Base-by-base conservation (phyloP, 1,140 invertebrate species). In the Diprion similis region DNA sequence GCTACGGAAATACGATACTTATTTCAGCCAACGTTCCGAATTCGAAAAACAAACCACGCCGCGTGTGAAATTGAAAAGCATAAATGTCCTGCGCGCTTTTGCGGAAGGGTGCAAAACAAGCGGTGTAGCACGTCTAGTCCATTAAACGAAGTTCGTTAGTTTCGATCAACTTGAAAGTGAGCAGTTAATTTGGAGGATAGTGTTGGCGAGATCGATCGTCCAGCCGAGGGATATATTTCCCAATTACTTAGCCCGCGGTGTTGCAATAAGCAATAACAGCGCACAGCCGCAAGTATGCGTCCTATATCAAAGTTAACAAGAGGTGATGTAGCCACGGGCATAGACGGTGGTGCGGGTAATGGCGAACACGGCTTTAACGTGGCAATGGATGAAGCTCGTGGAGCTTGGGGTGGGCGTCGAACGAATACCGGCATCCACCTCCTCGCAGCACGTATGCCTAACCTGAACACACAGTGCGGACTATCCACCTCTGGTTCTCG, bases 281-380 rank as follows among this genome's bases (percentile, higher is more conserved):
- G 68, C 72, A 59, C 10, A 18, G 72, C 70, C 68, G 51, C 66
- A 68, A 45, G 24, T 75, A 64, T 45, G 46, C 71, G 65, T 17
- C 73, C 71, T 80, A 75, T 73, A 82, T 80, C 75, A 78, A 46
- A 73, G 47, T 68, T 69, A 78, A 80, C 78, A 77, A 79, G 78
- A 79, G 59, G 67, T 66, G 47, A 67, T 18, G 51, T 59, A 59
- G 51, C 51, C 51, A 17, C 51, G n/a, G 51, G 51, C n/a, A 59
- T 73, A 71, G 51, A 70, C 68, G 67, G 59, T 17, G 69, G 69
- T 71, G 18, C 46, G 24, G 65, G 17, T 78, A 81, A 82, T 71
- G 70, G 74, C 71, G 70, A 75, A 45, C 67, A 51, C 70, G 71
- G 77, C 51, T 59, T 59, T n/a, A 70, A 46, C 68, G 45, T 24